phyloP scores from a whole-genome alignment of 2,797 vertebrate genomes.

The Sandelia bainsii region DNA sequence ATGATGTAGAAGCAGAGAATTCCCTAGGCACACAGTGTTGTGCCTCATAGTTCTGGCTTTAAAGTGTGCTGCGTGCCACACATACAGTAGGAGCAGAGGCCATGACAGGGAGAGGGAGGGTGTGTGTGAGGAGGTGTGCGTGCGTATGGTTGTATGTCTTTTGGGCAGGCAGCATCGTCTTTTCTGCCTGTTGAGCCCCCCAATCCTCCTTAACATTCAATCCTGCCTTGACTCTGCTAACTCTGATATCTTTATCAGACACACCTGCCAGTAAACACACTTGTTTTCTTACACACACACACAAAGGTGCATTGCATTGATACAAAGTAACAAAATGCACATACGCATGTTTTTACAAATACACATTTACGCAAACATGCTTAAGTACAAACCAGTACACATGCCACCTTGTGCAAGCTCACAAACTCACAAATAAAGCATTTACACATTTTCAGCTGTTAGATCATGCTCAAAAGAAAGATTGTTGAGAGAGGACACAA shows the following conservation, averaged over 20 bases:
- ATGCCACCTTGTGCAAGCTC: constrained; percentile 13
- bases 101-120: constrained; percentile 44
- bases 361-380: constrained; percentile 17
- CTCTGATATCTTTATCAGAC: constrained; percentile 83
- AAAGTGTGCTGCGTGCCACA: constrained; percentile 74
- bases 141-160: constrained; percentile 30
- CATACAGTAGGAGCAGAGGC: constrained; percentile 69
- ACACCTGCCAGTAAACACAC: constrained; percentile 59
- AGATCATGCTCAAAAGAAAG: constrained; percentile 50
- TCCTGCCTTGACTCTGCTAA: constrained; percentile 65
- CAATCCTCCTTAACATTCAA: constrained; percentile 71
- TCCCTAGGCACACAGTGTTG: constrained; percentile 71
- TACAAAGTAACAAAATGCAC: constrained; percentile 21
- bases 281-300: constrained; percentile 18
- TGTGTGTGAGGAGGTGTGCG: constrained; percentile 20
- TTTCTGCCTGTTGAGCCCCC: constrained; percentile 58
- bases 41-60: constrained; percentile 74
- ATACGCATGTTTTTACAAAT: constrained; percentile 29
- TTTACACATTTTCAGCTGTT: constrained; percentile 43
- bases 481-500: constrained; percentile 64
- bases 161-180: constrained; percentile 52
- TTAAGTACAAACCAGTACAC: constrained; percentile 12
- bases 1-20: constrained; percentile 70
- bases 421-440: constrained; percentile 31
- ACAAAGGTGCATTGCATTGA: constrained; percentile 3